These are phyloP conservation scores for Trisateles emortualis DNA, from an alignment of 2,888 invertebrate species.

Conservation along the genomic window DNA sequence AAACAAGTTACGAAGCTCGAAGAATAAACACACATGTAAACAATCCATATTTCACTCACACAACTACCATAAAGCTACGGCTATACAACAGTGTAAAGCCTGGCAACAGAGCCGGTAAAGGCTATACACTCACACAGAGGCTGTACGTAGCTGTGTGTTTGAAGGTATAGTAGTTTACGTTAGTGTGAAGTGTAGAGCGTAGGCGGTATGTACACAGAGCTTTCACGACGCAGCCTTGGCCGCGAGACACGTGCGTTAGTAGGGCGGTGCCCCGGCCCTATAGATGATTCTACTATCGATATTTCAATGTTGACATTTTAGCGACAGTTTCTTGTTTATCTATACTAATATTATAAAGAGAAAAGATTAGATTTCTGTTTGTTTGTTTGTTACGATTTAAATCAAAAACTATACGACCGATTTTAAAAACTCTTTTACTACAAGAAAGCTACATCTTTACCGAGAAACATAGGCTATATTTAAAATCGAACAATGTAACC, in stretches of 20 bases:
- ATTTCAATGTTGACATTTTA: constrained; percentile 6
- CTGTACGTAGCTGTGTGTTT: constrained; percentile 9
- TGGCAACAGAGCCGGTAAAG: constrained; percentile 50
- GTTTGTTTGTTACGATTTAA: neutral
- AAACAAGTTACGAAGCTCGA: constrained; percentile 76
- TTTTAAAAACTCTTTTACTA: too few species aligned
- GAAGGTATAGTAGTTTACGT: constrained; percentile 17
- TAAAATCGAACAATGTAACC: too few species aligned
- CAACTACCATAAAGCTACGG: constrained; percentile 43
- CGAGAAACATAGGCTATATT: too few species aligned
- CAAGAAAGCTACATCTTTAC: too few species aligned
- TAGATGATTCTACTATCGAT: constrained; percentile 47
- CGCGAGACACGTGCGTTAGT: constrained; percentile 83
- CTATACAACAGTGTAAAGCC: constrained; percentile 48
- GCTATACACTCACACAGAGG: constrained; percentile 25
- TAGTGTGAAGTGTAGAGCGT: constrained; percentile 54
- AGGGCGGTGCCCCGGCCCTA: constrained; percentile 66
- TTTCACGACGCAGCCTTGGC: constrained; percentile 86
- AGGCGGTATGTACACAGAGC: constrained; percentile 75
- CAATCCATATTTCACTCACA: constrained; percentile 57
- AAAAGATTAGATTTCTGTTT: neutral
- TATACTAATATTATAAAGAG: neutral
- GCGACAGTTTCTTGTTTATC: constrained; percentile 1
- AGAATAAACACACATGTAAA: constrained; percentile 58
- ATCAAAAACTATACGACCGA: too few species aligned